Percentiles rank a stretch among this genome's conserved stretches.
Conservation (phyloP, 2,113 vertebrate species). For the Pavo muticus region DNA sequence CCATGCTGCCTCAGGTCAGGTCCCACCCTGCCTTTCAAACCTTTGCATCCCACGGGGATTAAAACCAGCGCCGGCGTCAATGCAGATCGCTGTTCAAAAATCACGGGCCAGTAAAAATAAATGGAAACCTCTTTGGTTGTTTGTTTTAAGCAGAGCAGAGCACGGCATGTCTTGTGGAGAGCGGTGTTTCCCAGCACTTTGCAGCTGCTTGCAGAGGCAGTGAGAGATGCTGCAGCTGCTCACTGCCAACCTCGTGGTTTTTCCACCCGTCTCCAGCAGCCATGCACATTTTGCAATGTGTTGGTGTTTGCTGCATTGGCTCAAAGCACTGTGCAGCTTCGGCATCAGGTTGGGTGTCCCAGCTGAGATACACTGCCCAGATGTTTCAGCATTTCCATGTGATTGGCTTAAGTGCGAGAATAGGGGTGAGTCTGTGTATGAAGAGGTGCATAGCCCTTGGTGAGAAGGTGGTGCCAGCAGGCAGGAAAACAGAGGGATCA, state of each 20-base stretch:
- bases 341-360: background rate
- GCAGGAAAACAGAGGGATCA: background rate
- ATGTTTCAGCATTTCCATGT: background rate
- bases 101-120: conserved; percentile 52
- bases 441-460: background rate
- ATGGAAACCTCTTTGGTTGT: conserved; percentile 15
- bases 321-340: background rate
- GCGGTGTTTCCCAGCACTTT: conserved; percentile 33
- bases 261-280: background rate
- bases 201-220: background rate
- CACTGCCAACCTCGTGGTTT: background rate
- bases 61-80: background rate
- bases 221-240: background rate
- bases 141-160: background rate
- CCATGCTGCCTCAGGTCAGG: background rate
- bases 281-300: background rate
- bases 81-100: background rate
- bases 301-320: background rate
- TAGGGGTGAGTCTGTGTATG: background rate
- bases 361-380: background rate
- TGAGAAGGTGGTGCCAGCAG: background rate
- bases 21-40: background rate
- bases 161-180: background rate
- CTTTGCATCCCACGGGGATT: background rate
- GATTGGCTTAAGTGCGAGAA: background rate